These are phyloP conservation scores for Thaumetopoea pityocampa DNA, from an alignment of 1,140 invertebrate species.

Conservation along the genomic window DNA sequence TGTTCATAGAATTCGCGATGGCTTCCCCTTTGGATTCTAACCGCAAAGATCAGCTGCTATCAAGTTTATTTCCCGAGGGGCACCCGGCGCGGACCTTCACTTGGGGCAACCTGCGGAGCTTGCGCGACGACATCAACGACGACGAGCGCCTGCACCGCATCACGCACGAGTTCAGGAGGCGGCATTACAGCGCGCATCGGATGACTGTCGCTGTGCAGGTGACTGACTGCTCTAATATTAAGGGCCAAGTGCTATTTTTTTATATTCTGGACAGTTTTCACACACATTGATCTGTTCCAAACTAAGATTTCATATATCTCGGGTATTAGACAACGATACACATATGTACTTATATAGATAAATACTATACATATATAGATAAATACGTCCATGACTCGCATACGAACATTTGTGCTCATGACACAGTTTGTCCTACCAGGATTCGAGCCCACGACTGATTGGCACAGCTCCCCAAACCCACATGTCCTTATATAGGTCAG, in stretches of 20 bases:
- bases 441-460: too few species aligned
- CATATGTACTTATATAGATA: too few species aligned
- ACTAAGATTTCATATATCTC: too few species aligned
- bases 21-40: conserved; percentile 80
- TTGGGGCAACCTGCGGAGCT: conserved; percentile 90
- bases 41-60: conserved; percentile 85
- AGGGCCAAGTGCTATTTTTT: background rate
- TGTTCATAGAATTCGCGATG: conserved; percentile 84
- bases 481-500: background rate
- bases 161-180: conserved; percentile 86
- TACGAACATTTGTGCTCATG: too few species aligned
- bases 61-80: conserved; percentile 78
- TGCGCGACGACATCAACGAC: conserved; percentile 80
- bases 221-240: conserved; percentile 1
- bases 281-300: too few species aligned
- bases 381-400: too few species aligned
- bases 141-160: conserved; percentile 80
- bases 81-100: conserved; percentile 88
- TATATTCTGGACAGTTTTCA: too few species aligned
- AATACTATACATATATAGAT: too few species aligned
- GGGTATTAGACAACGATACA: too few species aligned
- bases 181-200: conserved; percentile 91
- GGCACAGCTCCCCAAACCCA: too few species aligned
- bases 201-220: conserved; percentile 91
- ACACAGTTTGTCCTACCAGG: too few species aligned